A percentile compares a stretch with the other conserved stretches of the same genome.
phyloP scores from a whole-genome alignment of 2,888 invertebrate genomes.

The Odontocerum albicorne region DNA sequence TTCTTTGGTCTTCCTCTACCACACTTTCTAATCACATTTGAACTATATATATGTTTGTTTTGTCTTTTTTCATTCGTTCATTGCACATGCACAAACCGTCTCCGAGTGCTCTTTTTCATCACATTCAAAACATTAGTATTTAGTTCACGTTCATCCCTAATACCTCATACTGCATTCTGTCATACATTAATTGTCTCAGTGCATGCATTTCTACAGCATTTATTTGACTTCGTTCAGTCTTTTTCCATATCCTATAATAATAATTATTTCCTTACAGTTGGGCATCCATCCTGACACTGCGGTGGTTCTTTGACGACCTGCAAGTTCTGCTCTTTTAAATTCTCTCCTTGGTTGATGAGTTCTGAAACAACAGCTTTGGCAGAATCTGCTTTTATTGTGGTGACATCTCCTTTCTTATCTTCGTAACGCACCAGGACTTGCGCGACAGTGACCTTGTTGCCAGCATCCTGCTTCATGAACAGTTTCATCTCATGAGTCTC shows the following conservation, averaged over 20 bases:
- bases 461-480: conserved; percentile 52
- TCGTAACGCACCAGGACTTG: conserved; percentile 46
- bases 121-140: no score
- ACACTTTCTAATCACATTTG: no score
- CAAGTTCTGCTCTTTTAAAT: conserved; percentile 40
- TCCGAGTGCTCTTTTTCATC: no score
- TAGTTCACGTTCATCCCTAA: no score
- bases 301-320: conserved; percentile 42
- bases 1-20: no score
- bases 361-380: conserved; percentile 41
- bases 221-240: no score
- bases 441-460: conserved; percentile 49
- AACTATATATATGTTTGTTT: no score
- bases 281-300: conserved; percentile 45
- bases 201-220: no score
- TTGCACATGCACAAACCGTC: no score
- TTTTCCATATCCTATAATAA: neutral
- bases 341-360: conserved; percentile 37
- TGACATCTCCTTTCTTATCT: conserved; percentile 30
- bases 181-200: no score
- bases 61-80: no score
- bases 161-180: no score
- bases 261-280: conserved; percentile 43
- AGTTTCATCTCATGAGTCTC: conserved; percentile 54
- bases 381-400: conserved; percentile 39